phyloP scores from a whole-genome alignment of 2,113 vertebrate species.

The Gila orcuttii region DNA sequence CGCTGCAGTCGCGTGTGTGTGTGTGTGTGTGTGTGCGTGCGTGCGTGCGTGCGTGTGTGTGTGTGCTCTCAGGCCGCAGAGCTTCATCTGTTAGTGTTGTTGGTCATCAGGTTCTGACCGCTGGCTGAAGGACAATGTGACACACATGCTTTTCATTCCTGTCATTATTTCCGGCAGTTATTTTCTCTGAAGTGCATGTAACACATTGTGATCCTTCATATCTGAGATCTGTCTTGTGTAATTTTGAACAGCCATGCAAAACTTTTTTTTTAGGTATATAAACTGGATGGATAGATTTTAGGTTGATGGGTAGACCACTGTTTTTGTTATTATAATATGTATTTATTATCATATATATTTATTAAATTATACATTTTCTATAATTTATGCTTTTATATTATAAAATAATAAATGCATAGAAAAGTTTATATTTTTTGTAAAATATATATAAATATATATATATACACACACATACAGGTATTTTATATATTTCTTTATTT shows the following conservation, averaged over 20 bases:
- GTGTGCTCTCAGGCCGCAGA: neutral
- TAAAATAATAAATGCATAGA: too few relatives aligned
- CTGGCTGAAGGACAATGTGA: neutral
- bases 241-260: neutral
- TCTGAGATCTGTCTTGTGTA: neutral
- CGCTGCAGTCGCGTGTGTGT: neutral
- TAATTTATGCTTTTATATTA: neutral
- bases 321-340: too few relatives aligned
- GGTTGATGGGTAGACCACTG: neutral
- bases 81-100: neutral
- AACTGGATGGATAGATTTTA: neutral
- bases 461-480: too few relatives aligned
- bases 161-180: neutral
- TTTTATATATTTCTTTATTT: too few relatives aligned
- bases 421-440: neutral
- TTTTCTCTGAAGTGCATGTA: neutral
- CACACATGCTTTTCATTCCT: neutral
- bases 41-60: too few relatives aligned
- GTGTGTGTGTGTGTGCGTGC: too few relatives aligned
- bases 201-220: neutral
- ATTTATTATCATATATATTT: too few relatives aligned
- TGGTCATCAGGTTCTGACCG: neutral
- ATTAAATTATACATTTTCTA: neutral
- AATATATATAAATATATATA: neutral
- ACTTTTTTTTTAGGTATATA: too few relatives aligned